A percentile compares a stretch with the other conserved stretches of the same genome.
phyloP scores from a whole-genome alignment of 2,888 invertebrate species.

The Drosophila ustulata region DNA sequence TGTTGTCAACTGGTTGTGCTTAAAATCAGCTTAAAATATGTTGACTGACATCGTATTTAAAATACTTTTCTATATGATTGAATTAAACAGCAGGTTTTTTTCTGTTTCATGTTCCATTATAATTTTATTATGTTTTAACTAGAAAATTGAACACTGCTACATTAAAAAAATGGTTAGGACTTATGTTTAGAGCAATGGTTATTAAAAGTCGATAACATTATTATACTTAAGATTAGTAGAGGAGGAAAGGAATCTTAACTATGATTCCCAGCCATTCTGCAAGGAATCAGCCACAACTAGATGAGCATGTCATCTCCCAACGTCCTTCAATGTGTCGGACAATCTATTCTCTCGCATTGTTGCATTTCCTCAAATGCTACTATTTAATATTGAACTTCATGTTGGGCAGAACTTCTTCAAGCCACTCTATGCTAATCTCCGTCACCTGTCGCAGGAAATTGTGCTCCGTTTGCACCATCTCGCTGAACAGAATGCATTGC shows the following conservation, averaged over 20 bases:
- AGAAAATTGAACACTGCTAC: constrained; percentile 8
- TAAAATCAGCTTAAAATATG: not conserved
- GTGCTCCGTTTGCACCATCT: constrained; percentile 94
- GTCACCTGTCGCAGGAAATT: constrained; percentile 92
- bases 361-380: constrained; percentile 12
- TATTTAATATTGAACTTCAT: constrained; percentile 71
- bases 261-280: not conserved
- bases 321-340: not conserved
- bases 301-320: constrained; percentile 2
- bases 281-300: constrained; percentile 3
- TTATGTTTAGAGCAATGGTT: constrained; percentile 5
- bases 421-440: constrained; percentile 92
- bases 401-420: constrained; percentile 87
- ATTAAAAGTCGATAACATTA: constrained; percentile 3
- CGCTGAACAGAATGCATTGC: constrained; percentile 91
- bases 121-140: constrained; percentile 5
- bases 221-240: constrained; percentile 6
- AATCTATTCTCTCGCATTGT: not conserved
- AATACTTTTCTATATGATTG: not conserved
- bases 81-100: not conserved
- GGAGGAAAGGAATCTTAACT: constrained; percentile 9
- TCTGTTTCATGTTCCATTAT: not conserved
- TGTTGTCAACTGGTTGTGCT: not conserved
- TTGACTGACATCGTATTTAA: not conserved
- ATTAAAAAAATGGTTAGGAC: not conserved